Evolutionary conservation across 2,797 vertebrate genomes (phyloP).

Genomic region (Triplophysa yarkandensis): DNA sequence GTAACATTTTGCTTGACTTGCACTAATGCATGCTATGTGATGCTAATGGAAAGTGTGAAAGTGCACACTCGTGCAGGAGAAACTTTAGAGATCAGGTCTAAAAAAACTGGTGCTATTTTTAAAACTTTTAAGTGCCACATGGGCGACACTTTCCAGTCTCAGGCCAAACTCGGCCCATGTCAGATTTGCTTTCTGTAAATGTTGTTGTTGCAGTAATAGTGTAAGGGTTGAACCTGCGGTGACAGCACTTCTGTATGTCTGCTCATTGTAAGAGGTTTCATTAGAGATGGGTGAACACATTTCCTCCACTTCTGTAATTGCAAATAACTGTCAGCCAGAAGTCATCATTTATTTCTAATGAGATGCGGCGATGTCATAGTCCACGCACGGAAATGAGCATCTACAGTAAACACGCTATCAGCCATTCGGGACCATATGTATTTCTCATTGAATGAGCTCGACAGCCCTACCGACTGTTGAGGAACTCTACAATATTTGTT

Average conservation of each 20-base stretch:
- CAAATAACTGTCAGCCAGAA: not conserved
- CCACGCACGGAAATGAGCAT: too few species aligned
- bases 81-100: constrained; percentile 23
- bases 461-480: too few species aligned
- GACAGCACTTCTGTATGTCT: not conserved
- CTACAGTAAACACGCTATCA: too few species aligned
- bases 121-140: constrained; percentile 50
- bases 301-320: not conserved
- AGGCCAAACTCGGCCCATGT: not conserved
- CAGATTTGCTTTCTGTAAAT: not conserved
- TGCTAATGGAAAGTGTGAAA: constrained; percentile 43
- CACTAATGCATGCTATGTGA: constrained; percentile 8
- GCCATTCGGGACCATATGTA: too few species aligned
- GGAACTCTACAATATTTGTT: too few species aligned
- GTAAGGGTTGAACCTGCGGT: not conserved
- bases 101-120: constrained; percentile 62
- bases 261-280: not conserved
- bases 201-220: not conserved
- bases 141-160: constrained; percentile 30
- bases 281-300: not conserved
- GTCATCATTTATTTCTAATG: not conserved
- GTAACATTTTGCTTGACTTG: not conserved
- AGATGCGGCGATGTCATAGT: not conserved
- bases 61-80: constrained; percentile 9
- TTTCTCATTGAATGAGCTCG: too few species aligned